Base-by-base conservation (phyloP, 2,888 invertebrate species). In the Campaea margaritaria region DNA sequence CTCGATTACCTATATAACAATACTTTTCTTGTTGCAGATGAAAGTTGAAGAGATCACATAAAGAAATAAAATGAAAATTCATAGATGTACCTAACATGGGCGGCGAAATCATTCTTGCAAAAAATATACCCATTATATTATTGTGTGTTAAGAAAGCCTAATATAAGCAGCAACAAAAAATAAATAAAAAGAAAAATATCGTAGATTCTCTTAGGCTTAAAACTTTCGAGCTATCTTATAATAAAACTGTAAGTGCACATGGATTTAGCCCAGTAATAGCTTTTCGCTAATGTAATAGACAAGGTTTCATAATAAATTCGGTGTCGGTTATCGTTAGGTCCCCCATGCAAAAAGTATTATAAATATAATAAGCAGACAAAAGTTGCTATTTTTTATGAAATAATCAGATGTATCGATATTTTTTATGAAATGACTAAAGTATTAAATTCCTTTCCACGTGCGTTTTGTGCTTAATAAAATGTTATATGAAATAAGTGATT, bases 401-500 rank as follows among this genome's bases (percentile, higher is more conserved):
- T 78, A 75, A 81, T 83, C 81, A 79, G 73, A 83, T 78, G 73
- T 79, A 84, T 78, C 47, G 60, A 77, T 82, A 82, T 83, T 89
- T 91, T 91, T 91, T 89, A 91, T 89, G 82, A 89, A 87, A 87
- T 90, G 91, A 92, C 91, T 85, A 85, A 84, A 89, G 87, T 91
- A 89, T 90, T 90, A 89, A 75, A 78, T 84, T 88, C 85, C 46
- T 85, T 86, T 84, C 77, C 80, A 78, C 74, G 76, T 75, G 82
- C 81, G 79, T 83, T 81, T 81, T 81, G 75, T 79, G 78, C 81
- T 81, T 78, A 82, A 83, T 81, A 73, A 73, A 79, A 78, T 80
- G 73, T 81, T 73, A 31, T 75, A 73, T 76, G 66, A 69, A 75
- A 70, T 78, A 74, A 72, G 74, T 75, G 67, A 73, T 76, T 72